These are phyloP conservation scores for Cheumatopsyche charites DNA, from an alignment of 1,140 invertebrate species.

Conservation along the genomic window DNA sequence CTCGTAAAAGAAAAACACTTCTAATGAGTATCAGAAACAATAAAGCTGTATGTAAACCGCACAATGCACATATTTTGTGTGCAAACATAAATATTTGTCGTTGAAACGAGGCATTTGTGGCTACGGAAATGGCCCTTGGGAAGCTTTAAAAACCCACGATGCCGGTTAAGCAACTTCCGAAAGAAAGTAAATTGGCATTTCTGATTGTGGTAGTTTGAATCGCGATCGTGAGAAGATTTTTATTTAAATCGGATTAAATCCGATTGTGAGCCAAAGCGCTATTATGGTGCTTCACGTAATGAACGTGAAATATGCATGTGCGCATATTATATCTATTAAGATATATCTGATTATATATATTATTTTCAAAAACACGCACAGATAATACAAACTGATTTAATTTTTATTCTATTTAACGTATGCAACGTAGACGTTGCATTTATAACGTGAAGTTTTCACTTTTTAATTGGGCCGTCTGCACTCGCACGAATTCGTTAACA, in stretches of 20 bases:
- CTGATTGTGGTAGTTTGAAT: not conserved
- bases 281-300: too few relatives aligned
- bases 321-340: too few relatives aligned
- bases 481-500: conserved; percentile 8
- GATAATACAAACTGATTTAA: too few relatives aligned
- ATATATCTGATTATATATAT: too few relatives aligned
- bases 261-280: too few relatives aligned
- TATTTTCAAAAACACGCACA: too few relatives aligned
- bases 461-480: conserved; percentile 9
- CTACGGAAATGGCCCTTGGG: conserved; percentile 4
- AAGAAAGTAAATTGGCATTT: conserved; percentile 16
- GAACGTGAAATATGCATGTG: too few relatives aligned
- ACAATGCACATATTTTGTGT: not conserved
- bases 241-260: not conserved
- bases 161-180: not conserved
- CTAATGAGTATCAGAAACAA: conserved; percentile 1
- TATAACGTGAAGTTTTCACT: conserved; percentile 12
- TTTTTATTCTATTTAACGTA: too few relatives aligned
- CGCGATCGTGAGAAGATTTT: not conserved
- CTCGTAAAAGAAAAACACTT: not conserved
- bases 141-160: not conserved
- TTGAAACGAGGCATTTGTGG: not conserved
- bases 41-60: not conserved
- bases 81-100: not conserved
- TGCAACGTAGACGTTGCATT: not conserved